Evolutionary conservation across 2,888 invertebrate genomes (phyloP), one percentile per base, ranked within the genome.

Genomic region (Hypomecis punctinalis): DNA sequence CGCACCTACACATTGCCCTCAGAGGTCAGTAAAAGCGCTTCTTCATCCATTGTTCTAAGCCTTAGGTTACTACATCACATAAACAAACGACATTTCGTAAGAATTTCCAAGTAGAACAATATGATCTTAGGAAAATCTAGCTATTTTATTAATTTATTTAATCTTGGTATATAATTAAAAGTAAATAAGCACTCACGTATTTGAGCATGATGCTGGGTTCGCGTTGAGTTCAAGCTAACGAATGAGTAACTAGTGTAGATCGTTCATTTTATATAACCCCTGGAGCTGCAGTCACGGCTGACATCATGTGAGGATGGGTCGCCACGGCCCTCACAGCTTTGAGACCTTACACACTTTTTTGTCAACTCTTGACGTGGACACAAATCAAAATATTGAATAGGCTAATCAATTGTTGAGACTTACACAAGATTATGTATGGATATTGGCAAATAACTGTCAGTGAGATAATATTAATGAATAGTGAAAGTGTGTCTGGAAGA

Each of bases 181-280:
- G 74, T 61, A 66, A 63, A 73, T 60, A 68, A 69, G 60, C 65
- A 92, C 92, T 93, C 86, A 93, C 93, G 91, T 91, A 91, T 93
- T 90, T 93, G 74, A 91, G 82, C 93, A 93, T 93, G 86, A 75
- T 90, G 90, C 81, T 90, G 79, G 82, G 88, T 86, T 88, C 90
- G 84, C 86, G 82, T 84, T 84, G 91, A 89, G 89, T 87, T 89
- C 89, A 89, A 86, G 86, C 85, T 88, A 89, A 89, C 91, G 93
- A 93, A 91, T 93, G 92, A 91, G 84, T 90, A 86, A 83, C 80
- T 86, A 83, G 77, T 87, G 86, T 84, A 80, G 84, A 77, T 82
- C 84, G 86, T 85, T 83, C 91, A 84, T 89, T 92, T 90, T 93
- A 92, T 89, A 84, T 86, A 86, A 84, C 84, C 85, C 76, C 80